Evolutionary conservation across 2,888 invertebrate species (phyloP), one percentile per base, ranked within the genome.

Genomic region (Uropetala carovei): DNA sequence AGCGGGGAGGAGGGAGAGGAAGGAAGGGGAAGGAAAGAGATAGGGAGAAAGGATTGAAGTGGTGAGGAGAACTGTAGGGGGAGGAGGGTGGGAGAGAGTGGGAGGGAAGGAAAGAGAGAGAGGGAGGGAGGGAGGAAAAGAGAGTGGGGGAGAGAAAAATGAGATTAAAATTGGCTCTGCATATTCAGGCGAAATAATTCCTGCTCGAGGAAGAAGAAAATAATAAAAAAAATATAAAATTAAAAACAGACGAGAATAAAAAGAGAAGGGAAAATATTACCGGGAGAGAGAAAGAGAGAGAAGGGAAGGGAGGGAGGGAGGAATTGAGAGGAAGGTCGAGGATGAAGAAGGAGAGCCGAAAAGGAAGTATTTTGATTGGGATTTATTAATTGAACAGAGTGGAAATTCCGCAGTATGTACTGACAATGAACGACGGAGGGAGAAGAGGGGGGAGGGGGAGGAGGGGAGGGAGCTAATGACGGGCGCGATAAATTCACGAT

Each of bases 111-210:
- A 60, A 58, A 16, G 58, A 60, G 86, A 30, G 7, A 86, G 22
- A 59, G 30, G 64, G 68, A 5, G 43, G 18, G 3, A 43, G 13
- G 18, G 18, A 18, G 43, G 16, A 0, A 18, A 43, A 18, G 16
- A 8, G 3, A 22, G 16, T 0, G 30, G n/a, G 18, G 16, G 64
- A 43, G 43, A 43, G 43, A 68, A 68, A 89, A 68, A 68, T 64
- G 89, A 89, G 89, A 89, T 89, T 89, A 89, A 89, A 89, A 68
- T 89, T 89, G 89, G 89, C 89, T 89, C 89, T 89, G 89, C 89
- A 89, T 89, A 89, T 89, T 89, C 89, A 89, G 89, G 64, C 89
- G 43, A 89, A 89, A 89, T 89, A 64, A 89, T 89, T 64, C 68
- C 89, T 18, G 56, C 43, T 30, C 16, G 30, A 30, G 64, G 27